These are phyloP conservation scores for Pseudochirops cupreus DNA, from an alignment of 2,797 vertebrate genomes.

Conservation along the genomic window DNA sequence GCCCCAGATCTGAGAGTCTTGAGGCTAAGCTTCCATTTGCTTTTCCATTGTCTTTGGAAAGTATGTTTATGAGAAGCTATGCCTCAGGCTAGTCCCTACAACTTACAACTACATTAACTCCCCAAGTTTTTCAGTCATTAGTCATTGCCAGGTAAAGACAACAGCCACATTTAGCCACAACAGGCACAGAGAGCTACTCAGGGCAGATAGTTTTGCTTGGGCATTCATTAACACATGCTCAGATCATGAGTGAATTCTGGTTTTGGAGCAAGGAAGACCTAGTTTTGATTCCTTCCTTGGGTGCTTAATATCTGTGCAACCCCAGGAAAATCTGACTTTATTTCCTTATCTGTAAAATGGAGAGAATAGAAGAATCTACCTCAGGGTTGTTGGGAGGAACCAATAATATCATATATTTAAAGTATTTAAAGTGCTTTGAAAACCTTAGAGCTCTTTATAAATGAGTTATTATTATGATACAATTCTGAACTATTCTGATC, in stretches of 20 bases:
- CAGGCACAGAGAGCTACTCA: no score
- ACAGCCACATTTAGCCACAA: conserved; percentile 34
- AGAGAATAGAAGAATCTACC: background rate
- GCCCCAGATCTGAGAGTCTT: background rate
- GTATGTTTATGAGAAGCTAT: background rate
- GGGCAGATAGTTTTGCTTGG: conserved; percentile 33
- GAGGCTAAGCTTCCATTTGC: conserved; percentile 16
- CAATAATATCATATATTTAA: background rate
- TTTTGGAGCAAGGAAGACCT: background rate
- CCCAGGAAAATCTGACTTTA: background rate
- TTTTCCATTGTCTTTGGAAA: conserved; percentile 41
- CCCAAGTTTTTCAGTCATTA: conserved; percentile 1
- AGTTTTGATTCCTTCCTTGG: background rate
- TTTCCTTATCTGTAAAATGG: background rate
- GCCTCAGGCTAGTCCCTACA: conserved; percentile 4
- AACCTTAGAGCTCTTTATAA: background rate
- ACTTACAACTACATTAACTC: conserved; percentile 35
- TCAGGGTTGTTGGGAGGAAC: background rate
- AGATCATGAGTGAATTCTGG: background rate
- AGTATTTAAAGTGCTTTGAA: background rate
- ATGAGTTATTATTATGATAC: background rate
- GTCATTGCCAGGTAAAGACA: conserved; percentile 9
- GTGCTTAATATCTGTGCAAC: background rate
- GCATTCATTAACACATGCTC: conserved; percentile 3
- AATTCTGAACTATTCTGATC: background rate